phyloP scores from a whole-genome alignment of 2,113 vertebrate species.

The Vanacampus margaritifer region DNA sequence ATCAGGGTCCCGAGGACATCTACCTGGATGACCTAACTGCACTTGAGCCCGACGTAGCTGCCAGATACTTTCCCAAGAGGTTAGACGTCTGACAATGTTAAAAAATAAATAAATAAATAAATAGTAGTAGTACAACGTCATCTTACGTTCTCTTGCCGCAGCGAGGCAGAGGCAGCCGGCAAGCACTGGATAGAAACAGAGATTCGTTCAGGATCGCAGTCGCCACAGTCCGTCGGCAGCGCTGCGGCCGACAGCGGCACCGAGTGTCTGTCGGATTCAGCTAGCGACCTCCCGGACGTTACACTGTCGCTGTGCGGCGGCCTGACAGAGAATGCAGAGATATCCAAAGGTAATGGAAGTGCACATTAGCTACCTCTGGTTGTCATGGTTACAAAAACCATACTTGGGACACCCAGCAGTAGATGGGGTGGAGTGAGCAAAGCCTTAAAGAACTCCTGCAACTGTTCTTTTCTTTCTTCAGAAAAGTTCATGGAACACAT shows the following conservation, averaged over 20 bases:
- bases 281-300: conserved; percentile 90
- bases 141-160: conserved; percentile 39
- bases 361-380: neutral
- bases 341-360: conserved; percentile 85
- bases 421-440: neutral
- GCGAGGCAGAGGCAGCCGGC: conserved; percentile 83
- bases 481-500: conserved; percentile 97
- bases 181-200: conserved; percentile 90
- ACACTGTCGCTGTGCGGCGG: conserved; percentile 97
- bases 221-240: conserved; percentile 93
- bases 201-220: conserved; percentile 87
- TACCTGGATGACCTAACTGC: conserved; percentile 94
- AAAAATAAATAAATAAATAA: too few species aligned
- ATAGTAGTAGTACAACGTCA: neutral
- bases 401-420: neutral
- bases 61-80: conserved; percentile 98
- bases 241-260: conserved; percentile 95
- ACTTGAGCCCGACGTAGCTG: conserved; percentile 93
- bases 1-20: conserved; percentile 96
- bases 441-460: conserved; percentile 15
- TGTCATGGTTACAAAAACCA: neutral
- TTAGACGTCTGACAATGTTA: conserved; percentile 23
- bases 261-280: conserved; percentile 94
- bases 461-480: conserved; percentile 51
- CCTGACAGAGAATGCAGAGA: conserved; percentile 90